Conservation (phyloP, 2,888 invertebrate genomes). For the Hymenopus coronatus region DNA sequence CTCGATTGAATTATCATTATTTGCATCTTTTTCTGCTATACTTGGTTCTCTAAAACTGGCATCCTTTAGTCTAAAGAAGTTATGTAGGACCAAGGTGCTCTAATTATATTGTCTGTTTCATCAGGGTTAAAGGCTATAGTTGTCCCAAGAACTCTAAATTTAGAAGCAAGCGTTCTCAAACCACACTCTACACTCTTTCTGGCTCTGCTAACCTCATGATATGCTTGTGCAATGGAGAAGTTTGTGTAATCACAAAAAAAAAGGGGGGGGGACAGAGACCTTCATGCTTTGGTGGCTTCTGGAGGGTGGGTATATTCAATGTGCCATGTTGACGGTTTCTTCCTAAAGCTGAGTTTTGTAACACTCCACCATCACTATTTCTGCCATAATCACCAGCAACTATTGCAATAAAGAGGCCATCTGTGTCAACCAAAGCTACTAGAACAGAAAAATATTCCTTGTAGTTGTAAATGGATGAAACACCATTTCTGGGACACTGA, state of each 20-base stretch:
- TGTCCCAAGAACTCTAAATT: too few species aligned
- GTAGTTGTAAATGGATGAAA: not conserved
- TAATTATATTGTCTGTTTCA: too few species aligned
- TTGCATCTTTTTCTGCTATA: too few species aligned
- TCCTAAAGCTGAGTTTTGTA: too few species aligned
- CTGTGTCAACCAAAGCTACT: constrained; percentile 2
- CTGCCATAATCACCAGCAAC: constrained; percentile 15
- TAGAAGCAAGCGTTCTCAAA: too few species aligned
- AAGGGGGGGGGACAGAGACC: not conserved
- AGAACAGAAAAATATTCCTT: not conserved
- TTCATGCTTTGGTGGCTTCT: not conserved
- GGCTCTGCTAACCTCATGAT: constrained; percentile 24
- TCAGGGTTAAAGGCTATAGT: too few species aligned
- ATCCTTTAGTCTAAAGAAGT: too few species aligned
- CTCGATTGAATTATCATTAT: too few species aligned
- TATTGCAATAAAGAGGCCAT: constrained; percentile 1
- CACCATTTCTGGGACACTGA: not conserved
- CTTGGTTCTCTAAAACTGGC: too few species aligned
- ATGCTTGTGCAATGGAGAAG: constrained; percentile 23
- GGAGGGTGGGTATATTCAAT: not conserved
- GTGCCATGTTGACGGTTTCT: not conserved
- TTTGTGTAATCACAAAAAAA: constrained; percentile 28
- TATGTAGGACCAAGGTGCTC: too few species aligned
- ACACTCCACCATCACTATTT: not conserved
- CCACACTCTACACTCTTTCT: constrained; percentile 27